Conservation (phyloP, 2,797 vertebrate genomes). For the Sparidentex hasta region DNA sequence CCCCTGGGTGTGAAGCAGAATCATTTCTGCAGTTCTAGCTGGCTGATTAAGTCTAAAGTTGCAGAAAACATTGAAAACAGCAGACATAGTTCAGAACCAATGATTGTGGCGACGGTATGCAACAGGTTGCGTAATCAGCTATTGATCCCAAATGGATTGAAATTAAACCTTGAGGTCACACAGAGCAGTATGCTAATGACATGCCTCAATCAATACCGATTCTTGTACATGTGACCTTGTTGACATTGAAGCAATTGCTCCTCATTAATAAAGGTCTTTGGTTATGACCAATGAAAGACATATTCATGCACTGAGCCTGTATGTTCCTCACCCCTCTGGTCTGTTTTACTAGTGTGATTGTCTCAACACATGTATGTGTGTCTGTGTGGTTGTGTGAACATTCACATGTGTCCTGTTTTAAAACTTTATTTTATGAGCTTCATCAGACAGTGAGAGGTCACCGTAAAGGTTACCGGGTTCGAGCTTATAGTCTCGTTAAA, state of each 20-base stretch:
- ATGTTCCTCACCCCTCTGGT: background rate
- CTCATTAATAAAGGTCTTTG: constrained; percentile 42
- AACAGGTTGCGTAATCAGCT: background rate
- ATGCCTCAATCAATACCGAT: constrained; percentile 47
- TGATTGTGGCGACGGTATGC: background rate
- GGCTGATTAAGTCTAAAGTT: too few species aligned
- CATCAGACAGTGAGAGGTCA: constrained; percentile 67
- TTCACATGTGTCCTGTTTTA: constrained; percentile 23
- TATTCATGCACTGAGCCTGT: background rate
- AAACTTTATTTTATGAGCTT: constrained; percentile 65
- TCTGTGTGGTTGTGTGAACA: background rate
- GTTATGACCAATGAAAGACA: constrained; percentile 28
- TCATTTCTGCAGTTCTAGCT: too few species aligned
- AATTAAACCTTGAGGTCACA: constrained; percentile 27
- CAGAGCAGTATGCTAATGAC: constrained; percentile 34
- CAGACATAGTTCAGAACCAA: background rate
- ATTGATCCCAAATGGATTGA: constrained; percentile 19
- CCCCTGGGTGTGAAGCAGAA: too few species aligned
- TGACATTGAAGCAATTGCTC: constrained; percentile 31
- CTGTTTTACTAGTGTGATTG: background rate
- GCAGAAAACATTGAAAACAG: background rate
- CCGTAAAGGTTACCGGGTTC: constrained; percentile 62
- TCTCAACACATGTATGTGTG: background rate
- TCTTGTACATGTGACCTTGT: constrained; percentile 45
- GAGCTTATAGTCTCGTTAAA: constrained; percentile 71